phyloP scores from a whole-genome alignment of 2,113 vertebrate genomes.

The Hyaena hyaena region DNA sequence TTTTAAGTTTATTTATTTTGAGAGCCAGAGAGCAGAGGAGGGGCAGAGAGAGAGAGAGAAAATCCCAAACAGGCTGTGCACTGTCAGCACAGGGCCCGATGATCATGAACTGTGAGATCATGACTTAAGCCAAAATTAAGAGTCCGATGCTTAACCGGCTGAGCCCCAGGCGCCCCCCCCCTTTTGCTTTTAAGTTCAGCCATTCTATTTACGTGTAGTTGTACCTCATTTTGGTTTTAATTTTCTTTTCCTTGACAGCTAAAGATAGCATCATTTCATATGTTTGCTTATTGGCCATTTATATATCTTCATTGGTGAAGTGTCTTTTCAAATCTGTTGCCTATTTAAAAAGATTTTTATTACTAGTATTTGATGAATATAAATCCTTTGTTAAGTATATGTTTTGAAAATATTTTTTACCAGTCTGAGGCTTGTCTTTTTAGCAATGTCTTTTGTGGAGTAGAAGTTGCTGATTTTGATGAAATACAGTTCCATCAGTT shows the following conservation, averaged over 20 bases:
- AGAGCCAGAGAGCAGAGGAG: too few relatives aligned
- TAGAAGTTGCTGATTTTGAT: background rate
- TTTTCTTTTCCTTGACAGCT: background rate
- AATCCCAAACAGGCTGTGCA: too few relatives aligned
- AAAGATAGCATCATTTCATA: background rate
- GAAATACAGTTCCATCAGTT: background rate
- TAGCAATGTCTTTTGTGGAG: background rate
- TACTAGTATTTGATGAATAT: background rate
- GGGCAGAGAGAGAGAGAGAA: too few relatives aligned
- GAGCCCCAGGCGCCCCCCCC: background rate
- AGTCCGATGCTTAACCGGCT: background rate
- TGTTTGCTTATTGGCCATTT: background rate
- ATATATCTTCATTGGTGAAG: background rate
- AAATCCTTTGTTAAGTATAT: background rate
- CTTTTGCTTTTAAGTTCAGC: background rate
- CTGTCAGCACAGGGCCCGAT: too few relatives aligned
- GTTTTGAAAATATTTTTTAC: background rate
- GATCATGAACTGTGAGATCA: too few relatives aligned
- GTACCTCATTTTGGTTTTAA: background rate
- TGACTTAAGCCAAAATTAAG: background rate
- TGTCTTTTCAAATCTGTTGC: background rate
- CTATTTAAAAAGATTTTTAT: background rate
- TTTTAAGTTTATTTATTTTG: too few relatives aligned
- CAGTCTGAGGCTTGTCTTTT: background rate
- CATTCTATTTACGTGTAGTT: background rate